Conservation (phyloP, 2,113 vertebrate genomes). For the Thalassarche chlororhynchos region DNA sequence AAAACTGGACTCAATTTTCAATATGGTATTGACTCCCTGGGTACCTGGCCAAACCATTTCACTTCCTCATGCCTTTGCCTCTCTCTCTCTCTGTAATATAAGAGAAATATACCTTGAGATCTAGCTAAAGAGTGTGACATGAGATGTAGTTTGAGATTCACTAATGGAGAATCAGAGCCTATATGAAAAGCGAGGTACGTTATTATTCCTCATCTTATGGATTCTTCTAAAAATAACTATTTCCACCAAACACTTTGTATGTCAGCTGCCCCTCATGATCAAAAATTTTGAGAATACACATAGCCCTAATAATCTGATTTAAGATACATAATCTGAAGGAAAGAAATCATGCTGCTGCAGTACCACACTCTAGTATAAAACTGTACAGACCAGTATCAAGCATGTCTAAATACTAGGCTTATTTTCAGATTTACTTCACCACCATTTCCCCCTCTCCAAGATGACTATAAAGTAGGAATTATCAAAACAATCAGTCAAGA, state of each 20-base stretch:
- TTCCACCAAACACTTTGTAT: neutral
- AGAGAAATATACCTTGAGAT: neutral
- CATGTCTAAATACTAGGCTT: neutral
- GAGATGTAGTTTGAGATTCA: neutral
- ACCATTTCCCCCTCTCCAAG: neutral
- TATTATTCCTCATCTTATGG: neutral
- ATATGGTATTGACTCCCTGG: neutral
- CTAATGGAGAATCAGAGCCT: neutral
- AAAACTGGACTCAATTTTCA: slow-evolving; percentile 36
- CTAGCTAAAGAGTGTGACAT: neutral
- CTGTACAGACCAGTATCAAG: neutral
- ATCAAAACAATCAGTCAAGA: neutral
- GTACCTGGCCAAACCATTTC: neutral
- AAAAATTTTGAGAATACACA: neutral
- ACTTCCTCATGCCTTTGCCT: neutral
- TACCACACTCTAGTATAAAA: neutral
- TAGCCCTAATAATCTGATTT: neutral
- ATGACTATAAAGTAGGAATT: neutral
- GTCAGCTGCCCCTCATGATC: neutral
- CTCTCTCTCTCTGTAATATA: neutral
- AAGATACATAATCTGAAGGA: neutral
- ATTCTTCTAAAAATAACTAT: neutral
- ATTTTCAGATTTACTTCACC: neutral
- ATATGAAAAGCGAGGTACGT: neutral
- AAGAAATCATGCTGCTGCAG: neutral